Percentiles rank a stretch among this genome's conserved stretches.
Conservation (phyloP, 1,140 invertebrate genomes). For the Macrobrachium rosenbergii region DNA sequence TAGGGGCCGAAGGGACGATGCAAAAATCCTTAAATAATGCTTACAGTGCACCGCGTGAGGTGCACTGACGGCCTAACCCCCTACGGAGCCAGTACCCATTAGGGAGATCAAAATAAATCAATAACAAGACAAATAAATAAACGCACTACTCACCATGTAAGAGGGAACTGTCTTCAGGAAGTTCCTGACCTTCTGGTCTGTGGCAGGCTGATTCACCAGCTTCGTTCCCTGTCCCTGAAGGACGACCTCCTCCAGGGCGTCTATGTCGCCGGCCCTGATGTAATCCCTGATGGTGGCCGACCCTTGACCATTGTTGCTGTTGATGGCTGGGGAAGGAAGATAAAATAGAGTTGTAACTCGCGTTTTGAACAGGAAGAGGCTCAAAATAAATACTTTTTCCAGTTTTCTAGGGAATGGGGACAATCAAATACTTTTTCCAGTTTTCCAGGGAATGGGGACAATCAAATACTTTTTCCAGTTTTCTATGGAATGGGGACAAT, state of each 20-base stretch:
- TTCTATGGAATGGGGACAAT: no score
- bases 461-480: no score
- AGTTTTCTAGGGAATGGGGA: neutral
- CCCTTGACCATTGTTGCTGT: slow-evolving; percentile 58
- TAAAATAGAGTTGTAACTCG: neutral
- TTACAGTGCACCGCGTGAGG: no score
- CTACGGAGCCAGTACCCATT: neutral
- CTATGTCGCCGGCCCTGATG: slow-evolving; percentile 89
- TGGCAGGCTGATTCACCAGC: slow-evolving; percentile 85
- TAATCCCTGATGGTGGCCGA: slow-evolving; percentile 86
- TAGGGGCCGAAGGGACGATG: no score
- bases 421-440: no score
- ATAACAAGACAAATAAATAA: neutral
- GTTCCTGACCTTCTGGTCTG: slow-evolving; percentile 81
- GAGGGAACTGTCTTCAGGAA: slow-evolving; percentile 89
- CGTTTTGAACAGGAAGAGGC: neutral
- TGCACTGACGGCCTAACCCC: no score
- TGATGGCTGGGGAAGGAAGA: slow-evolving; percentile 58
- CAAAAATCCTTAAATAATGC: no score
- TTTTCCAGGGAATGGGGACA: no score
- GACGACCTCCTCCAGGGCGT: slow-evolving; percentile 84
- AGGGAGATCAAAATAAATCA: neutral
- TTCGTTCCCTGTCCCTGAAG: slow-evolving; percentile 88
- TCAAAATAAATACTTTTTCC: neutral
- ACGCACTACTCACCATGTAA: slow-evolving; percentile 79